phyloP scores from a whole-genome alignment of 2,797 vertebrate species.

The Pantherophis vulpinus region DNA sequence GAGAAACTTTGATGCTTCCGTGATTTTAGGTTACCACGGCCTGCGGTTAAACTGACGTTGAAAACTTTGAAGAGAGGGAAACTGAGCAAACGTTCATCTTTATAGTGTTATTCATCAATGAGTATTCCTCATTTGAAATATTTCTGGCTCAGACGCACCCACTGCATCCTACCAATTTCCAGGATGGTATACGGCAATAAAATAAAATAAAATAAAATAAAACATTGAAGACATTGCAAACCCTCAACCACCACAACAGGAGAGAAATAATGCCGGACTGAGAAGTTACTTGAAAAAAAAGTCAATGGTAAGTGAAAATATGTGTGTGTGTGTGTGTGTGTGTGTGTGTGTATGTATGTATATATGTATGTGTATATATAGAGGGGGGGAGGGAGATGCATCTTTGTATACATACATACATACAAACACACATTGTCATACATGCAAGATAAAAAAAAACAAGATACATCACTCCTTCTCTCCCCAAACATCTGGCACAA shows the following conservation, averaged over 20 bases:
- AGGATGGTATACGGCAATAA: not conserved
- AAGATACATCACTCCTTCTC: not conserved
- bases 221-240: not conserved
- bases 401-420: no score
- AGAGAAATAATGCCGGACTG: not conserved
- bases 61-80: not conserved
- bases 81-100: not conserved
- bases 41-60: not conserved
- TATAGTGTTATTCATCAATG: not conserved
- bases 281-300: not conserved
- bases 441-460: not conserved
- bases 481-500: not conserved
- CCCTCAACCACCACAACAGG: not conserved
- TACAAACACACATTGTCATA: no score
- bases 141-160: not conserved
- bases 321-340: not conserved
- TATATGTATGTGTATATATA: no score
- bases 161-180: not conserved
- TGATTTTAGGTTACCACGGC: not conserved
- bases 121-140: not conserved
- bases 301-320: not conserved
- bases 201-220: not conserved
- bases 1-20: not conserved
- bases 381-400: no score
- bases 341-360: no score